phyloP scores from a whole-genome alignment of 2,888 invertebrate genomes.

The Griposia aprilina region DNA sequence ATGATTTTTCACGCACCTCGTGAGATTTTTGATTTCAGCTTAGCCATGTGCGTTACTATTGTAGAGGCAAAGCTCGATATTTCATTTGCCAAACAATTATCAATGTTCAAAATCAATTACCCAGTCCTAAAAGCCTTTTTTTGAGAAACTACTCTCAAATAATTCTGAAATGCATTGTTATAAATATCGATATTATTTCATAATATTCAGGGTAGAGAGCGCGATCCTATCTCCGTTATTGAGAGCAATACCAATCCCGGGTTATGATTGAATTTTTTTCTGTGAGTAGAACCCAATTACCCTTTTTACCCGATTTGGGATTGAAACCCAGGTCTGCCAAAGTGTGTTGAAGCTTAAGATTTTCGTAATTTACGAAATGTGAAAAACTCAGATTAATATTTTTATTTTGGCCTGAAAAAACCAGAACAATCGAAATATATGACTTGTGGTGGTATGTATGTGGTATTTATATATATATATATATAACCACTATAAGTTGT shows the following conservation, averaged over 20 bases:
- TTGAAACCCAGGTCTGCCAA: constrained; percentile 6
- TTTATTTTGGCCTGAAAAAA: background rate
- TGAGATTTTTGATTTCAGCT: background rate
- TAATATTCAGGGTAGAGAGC: constrained; percentile 11
- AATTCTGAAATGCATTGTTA: background rate
- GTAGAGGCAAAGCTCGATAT: no score
- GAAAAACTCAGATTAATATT: background rate
- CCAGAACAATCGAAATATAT: no score
- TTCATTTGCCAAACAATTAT: no score
- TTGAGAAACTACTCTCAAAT: no score
- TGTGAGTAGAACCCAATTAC: constrained; percentile 45
- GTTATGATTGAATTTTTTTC: constrained; percentile 57
- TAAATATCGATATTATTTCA: constrained; percentile 15
- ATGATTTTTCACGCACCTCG: background rate
- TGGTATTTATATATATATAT: no score
- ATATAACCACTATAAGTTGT: no score
- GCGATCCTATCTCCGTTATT: constrained; percentile 35
- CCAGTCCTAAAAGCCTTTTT: no score
- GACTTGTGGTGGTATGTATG: no score
- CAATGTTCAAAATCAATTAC: no score
- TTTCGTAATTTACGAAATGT: background rate
- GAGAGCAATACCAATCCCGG: constrained; percentile 42
- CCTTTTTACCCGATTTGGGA: constrained; percentile 42
- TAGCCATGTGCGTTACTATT: background rate
- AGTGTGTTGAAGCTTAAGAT: constrained; percentile 4